Conservation (phyloP, 2,888 invertebrate genomes). For the Chloroclystis v-ata region DNA sequence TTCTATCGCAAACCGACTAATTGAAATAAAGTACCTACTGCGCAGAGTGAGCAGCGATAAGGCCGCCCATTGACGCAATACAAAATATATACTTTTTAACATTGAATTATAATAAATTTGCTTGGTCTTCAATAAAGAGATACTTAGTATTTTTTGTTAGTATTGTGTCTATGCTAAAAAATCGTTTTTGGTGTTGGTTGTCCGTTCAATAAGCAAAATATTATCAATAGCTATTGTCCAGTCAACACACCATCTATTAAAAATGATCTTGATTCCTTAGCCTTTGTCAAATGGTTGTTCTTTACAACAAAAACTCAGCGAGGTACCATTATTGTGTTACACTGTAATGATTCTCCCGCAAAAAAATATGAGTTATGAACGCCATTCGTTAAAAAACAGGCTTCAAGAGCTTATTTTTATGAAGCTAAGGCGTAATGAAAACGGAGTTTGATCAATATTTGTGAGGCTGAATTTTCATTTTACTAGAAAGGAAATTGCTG, state of each 20-base stretch:
- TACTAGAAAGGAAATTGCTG: conserved; percentile 27
- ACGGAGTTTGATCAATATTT: conserved; percentile 41
- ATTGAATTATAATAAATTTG: too few relatives aligned
- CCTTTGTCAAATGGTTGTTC: conserved; percentile 45
- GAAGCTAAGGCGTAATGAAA: conserved; percentile 36
- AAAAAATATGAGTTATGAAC: conserved; percentile 43
- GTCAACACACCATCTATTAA: conserved; percentile 51
- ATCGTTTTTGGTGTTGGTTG: too few relatives aligned
- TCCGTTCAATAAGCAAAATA: too few relatives aligned
- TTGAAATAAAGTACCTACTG: too few relatives aligned
- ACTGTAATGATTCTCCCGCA: conserved; percentile 41
- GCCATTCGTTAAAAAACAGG: conserved; percentile 37
- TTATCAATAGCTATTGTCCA: too few relatives aligned
- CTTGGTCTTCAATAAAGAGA: too few relatives aligned
- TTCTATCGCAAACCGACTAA: too few relatives aligned
- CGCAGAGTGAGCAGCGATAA: too few relatives aligned
- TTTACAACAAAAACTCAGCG: conserved; percentile 38
- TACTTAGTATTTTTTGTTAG: too few relatives aligned
- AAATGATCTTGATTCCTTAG: conserved; percentile 69
- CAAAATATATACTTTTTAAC: too few relatives aligned
- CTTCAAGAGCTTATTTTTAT: conserved; percentile 42
- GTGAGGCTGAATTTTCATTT: conserved; percentile 35
- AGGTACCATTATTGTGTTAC: conserved; percentile 47
- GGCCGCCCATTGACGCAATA: too few relatives aligned
- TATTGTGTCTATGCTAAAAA: too few relatives aligned